These are phyloP conservation scores for Pseudochaenichthys georgianus DNA, from an alignment of 2,797 vertebrate species.

Conservation along the genomic window DNA sequence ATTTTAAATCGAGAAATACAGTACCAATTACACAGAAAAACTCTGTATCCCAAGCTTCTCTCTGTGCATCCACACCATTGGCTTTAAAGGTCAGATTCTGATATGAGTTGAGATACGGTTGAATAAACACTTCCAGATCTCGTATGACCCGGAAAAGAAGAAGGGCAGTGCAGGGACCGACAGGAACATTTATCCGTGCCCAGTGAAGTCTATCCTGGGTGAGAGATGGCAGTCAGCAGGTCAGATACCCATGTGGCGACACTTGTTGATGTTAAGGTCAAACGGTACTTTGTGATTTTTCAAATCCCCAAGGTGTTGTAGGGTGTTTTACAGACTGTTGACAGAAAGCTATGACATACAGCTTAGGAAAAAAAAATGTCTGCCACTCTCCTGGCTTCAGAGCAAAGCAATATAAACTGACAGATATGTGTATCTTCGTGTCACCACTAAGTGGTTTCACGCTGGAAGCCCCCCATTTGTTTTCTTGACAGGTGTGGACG, in stretches of 20 bases:
- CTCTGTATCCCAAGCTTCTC: neutral
- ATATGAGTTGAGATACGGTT: neutral
- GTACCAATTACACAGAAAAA: constrained; percentile 6
- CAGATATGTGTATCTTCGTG: constrained; percentile 50
- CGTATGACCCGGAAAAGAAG: neutral
- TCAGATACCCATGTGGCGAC: constrained; percentile 27
- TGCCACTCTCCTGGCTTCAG: constrained; percentile 24
- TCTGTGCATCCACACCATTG: neutral
- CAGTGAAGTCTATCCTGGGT: constrained; percentile 15
- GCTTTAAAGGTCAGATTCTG: constrained; percentile 1
- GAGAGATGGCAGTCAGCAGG: constrained; percentile 19
- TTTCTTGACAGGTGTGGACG: constrained; percentile 58
- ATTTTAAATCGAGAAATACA: neutral
- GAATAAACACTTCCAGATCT: constrained; percentile 9
- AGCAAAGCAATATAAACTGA: constrained; percentile 42
- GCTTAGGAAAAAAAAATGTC: neutral
- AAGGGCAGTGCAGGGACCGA: constrained; percentile 2
- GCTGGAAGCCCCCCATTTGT: constrained; percentile 44
- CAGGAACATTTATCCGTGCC: constrained; percentile 1
- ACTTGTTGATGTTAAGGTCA: constrained; percentile 31
- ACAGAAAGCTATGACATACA: constrained; percentile 5
- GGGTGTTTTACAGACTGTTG: constrained; percentile 10
- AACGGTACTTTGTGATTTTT: constrained; percentile 9
- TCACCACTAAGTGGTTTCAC: constrained; percentile 49
- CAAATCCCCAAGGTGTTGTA: constrained; percentile 18